A percentile compares a stretch with the other conserved stretches of the same genome.
phyloP scores from a whole-genome alignment of 2,888 invertebrate genomes.

The Andricus curvator region DNA sequence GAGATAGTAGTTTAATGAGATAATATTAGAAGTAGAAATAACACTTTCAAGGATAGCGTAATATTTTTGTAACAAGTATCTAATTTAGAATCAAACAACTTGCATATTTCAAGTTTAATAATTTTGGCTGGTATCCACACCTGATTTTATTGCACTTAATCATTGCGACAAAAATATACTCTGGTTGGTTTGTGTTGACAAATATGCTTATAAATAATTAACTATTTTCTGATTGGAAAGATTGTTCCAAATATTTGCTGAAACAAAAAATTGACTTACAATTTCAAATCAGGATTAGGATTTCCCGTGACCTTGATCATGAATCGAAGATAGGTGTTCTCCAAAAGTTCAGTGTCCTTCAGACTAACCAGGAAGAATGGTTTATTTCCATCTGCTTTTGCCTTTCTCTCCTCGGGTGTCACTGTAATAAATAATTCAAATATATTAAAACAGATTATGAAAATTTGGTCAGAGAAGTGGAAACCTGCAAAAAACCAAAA shows the following conservation, averaged over 20 bases:
- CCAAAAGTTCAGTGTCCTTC: slow-evolving; percentile 92
- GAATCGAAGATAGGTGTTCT: slow-evolving; percentile 92
- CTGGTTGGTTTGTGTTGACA: not conserved
- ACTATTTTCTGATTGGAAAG: not conserved
- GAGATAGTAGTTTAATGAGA: not conserved
- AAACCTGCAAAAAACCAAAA: no score
- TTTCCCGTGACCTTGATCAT: slow-evolving; percentile 93
- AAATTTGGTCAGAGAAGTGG: no score
- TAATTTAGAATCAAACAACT: slow-evolving; percentile 22
- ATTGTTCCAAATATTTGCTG: not conserved
- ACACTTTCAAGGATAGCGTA: not conserved
- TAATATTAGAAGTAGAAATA: slow-evolving; percentile 8
- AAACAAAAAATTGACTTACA: slow-evolving; percentile 84
- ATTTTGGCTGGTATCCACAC: slow-evolving; percentile 17
- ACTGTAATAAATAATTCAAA: slow-evolving; percentile 78
- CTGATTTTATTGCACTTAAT: not conserved
- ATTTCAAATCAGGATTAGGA: slow-evolving; percentile 93
- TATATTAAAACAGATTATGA: not conserved
- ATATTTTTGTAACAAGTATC: not conserved
- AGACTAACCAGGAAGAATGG: slow-evolving; percentile 92
- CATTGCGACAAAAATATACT: not conserved
- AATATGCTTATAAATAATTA: not conserved
- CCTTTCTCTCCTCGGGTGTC: slow-evolving; percentile 85
- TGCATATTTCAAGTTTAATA: slow-evolving; percentile 10
- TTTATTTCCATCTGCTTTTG: slow-evolving; percentile 85